phyloP scores from a whole-genome alignment of 2,888 invertebrate species.

The Trachelus tabidus region DNA sequence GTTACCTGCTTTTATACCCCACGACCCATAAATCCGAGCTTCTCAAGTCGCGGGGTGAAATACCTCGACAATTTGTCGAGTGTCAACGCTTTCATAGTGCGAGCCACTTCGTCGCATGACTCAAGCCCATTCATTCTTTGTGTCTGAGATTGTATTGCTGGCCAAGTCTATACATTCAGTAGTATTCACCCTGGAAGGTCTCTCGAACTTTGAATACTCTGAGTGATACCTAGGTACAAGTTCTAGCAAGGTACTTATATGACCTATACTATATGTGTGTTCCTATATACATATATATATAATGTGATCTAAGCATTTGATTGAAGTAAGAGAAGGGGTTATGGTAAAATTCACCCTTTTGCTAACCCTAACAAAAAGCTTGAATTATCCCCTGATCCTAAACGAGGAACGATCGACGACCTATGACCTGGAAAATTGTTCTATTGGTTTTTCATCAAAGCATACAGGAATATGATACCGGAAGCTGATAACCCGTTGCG shows the following conservation, averaged over 20 bases:
- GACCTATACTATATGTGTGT: not conserved
- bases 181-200: too few relatives aligned
- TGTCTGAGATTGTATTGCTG: conserved; percentile 8
- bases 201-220: too few relatives aligned
- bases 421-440: too few relatives aligned
- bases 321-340: too few relatives aligned
- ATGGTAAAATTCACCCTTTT: too few relatives aligned
- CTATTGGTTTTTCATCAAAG: too few relatives aligned
- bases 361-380: too few relatives aligned
- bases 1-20: conserved; percentile 25
- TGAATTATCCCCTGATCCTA: too few relatives aligned
- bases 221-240: not conserved
- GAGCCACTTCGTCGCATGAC: conserved; percentile 3
- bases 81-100: conserved; percentile 38
- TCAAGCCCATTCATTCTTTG: not conserved
- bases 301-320: too few relatives aligned
- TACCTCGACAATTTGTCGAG: conserved; percentile 52
- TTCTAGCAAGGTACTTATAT: not conserved
- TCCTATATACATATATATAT: not conserved
- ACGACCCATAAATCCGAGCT: conserved; percentile 46
- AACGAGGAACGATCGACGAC: too few relatives aligned
- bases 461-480: too few relatives aligned
- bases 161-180: not conserved
- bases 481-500: too few relatives aligned
- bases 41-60: conserved; percentile 40